phyloP scores from a whole-genome alignment of 2,113 vertebrate genomes.

The Pseudonaja textilis region DNA sequence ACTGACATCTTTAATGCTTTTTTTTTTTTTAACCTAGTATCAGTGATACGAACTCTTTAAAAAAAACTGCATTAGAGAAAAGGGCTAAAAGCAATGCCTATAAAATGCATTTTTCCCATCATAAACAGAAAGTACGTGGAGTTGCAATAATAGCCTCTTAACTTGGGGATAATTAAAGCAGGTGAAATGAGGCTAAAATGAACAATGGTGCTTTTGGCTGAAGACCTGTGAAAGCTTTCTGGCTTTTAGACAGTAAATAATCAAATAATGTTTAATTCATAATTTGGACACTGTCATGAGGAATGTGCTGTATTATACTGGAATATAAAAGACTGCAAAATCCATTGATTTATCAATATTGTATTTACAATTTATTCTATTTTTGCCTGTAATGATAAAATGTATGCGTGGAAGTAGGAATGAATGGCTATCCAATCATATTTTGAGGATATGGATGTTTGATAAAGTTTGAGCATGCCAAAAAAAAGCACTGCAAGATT shows the following conservation, averaged over 20 bases:
- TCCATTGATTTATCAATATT: conserved; percentile 62
- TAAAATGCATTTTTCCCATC: conserved; percentile 58
- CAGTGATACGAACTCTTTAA: conserved; percentile 56
- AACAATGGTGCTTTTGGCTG: conserved; percentile 71
- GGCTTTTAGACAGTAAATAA: conserved; percentile 49
- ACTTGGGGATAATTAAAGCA: conserved; percentile 48
- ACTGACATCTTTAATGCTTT: conserved; percentile 57
- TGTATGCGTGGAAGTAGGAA: conserved; percentile 62
- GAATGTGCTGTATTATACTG: conserved; percentile 47
- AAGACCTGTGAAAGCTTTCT: conserved; percentile 69
- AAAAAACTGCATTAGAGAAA: conserved; percentile 65
- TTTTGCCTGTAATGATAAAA: conserved; percentile 61
- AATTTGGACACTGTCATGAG: conserved; percentile 40
- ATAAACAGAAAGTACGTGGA: conserved; percentile 51
- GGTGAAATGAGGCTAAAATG: conserved; percentile 77
- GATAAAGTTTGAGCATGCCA: conserved; percentile 85
- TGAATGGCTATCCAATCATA: conserved; percentile 66
- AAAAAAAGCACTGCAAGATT: conserved; percentile 91
- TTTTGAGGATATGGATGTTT: conserved; percentile 76
- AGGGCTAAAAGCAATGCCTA: conserved; percentile 74
- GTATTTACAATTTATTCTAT: conserved; percentile 51
- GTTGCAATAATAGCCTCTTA: conserved; percentile 67
- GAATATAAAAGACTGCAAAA: conserved; percentile 59
- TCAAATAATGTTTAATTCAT: conserved; percentile 28
- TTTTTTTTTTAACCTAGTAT: conserved; percentile 42